phyloP scores from a whole-genome alignment of 1,140 invertebrate species.

The Brachionus rotundiformis region DNA sequence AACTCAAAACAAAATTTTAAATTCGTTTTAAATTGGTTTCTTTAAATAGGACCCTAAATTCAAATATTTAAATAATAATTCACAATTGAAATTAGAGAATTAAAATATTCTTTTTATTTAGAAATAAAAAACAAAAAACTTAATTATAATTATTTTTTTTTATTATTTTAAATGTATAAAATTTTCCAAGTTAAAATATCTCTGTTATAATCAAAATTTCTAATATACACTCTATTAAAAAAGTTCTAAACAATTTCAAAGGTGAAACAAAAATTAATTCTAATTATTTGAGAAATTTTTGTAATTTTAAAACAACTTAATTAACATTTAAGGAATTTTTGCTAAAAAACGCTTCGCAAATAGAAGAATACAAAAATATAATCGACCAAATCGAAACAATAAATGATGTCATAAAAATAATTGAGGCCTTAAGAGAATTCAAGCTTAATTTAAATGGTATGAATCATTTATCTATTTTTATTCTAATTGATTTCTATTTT shows the following conservation, averaged over 20 bases:
- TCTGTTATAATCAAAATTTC: background rate
- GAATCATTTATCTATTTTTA: background rate
- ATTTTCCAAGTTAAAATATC: background rate
- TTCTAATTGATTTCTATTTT: background rate
- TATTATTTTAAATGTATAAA: too few species aligned
- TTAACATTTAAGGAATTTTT: constrained; percentile 4
- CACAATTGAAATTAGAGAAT: too few species aligned
- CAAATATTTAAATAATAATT: too few species aligned
- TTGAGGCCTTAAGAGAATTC: constrained; percentile 4
- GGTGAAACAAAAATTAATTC: background rate
- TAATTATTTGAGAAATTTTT: background rate
- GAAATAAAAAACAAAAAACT: too few species aligned
- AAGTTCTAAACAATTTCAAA: too few species aligned
- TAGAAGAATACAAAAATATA: constrained; percentile 42
- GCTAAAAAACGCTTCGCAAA: constrained; percentile 29
- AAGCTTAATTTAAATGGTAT: constrained; percentile 8
- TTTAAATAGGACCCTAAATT: too few species aligned
- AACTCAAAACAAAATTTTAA: too few species aligned
- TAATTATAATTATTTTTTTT: too few species aligned
- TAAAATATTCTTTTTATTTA: too few species aligned
- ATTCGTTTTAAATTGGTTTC: too few species aligned
- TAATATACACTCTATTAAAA: too few species aligned
- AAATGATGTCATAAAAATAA: constrained; percentile 6
- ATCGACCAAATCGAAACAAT: constrained; percentile 32
- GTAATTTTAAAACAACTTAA: background rate